Base-by-base conservation (phyloP, 2,113 vertebrate genomes). In the Orthonyx spaldingii region DNA sequence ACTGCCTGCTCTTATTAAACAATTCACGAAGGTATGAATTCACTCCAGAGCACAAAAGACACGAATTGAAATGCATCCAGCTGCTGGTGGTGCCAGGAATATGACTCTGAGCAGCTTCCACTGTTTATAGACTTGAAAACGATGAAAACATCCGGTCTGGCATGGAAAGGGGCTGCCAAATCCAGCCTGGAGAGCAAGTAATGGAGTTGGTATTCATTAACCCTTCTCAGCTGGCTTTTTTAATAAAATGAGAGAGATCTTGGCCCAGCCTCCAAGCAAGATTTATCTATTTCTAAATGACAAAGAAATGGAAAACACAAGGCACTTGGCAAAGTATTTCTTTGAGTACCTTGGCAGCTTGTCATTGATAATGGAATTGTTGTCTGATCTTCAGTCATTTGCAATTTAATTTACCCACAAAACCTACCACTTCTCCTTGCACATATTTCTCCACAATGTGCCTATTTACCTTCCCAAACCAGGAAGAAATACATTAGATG, bases 301-400 rank as follows among this genome's bases (percentile, higher is more conserved):
- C 70, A 87, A 84, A 92, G 35, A 60, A 93, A 87, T 18, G 52
- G 65, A 69, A 90, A 87, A 92, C 63, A 76, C 32, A 63, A 91
- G 11, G 42, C 46, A 81, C 42, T 84, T 95, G 86, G 81, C 75
- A 85, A 92, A 90, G 82, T 77, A 68, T 61, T 92, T 53, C 63
- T 92, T 47, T 81, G 86, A 87, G 44, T 81, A 55, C 63, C 47
- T 89, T 90, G 74, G 93, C 92, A 93, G 78, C 72, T 86, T 91
- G 78, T 95, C 93, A 94, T 69, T 80, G 74, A 90, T 94, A 96
- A 95, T 50, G 35, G 91, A 97, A 96, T 61, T 90, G 69, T 88
- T 86, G 76, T 89, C 93, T 94, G 92, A 95, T 97, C 42, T 88
- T 92, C 87, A 90, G 83, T 74, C 83, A 90, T 97, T 96, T 96